A percentile compares a stretch with the other conserved stretches of the same genome.
These are phyloP conservation scores for Epistrophe grossulariae DNA, from an alignment of 2,888 invertebrate genomes.

Conservation along the genomic window DNA sequence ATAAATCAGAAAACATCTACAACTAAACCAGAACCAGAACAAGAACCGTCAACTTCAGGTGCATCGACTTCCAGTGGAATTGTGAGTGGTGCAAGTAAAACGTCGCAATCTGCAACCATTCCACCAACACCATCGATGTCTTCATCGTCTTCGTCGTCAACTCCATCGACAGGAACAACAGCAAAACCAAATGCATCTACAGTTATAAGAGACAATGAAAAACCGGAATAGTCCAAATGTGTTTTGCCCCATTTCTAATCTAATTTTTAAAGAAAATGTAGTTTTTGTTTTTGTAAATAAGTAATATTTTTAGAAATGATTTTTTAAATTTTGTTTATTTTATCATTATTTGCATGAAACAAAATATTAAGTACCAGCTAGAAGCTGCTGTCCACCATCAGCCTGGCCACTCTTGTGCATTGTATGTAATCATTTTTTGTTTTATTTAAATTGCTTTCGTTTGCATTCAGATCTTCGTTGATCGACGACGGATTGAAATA, in stretches of 20 bases:
- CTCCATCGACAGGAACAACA: constrained; percentile 23
- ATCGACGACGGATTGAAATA: constrained; percentile 37
- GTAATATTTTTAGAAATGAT: constrained; percentile 65
- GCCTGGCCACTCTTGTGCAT: constrained; percentile 18
- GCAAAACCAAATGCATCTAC: constrained; percentile 70
- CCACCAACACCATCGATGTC: constrained; percentile 67
- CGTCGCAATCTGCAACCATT: constrained; percentile 80
- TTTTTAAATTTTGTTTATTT: constrained; percentile 27
- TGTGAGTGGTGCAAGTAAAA: constrained; percentile 38
- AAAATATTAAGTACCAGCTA: not conserved
- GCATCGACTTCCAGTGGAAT: constrained; percentile 48
- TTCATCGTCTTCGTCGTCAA: constrained; percentile 31
- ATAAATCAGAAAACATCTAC: constrained; percentile 33
- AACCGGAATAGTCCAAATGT: constrained; percentile 70
- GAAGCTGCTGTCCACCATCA: constrained; percentile 12
- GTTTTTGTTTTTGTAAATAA: constrained; percentile 69
- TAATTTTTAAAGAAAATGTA: constrained; percentile 49
- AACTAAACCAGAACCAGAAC: constrained; percentile 49
- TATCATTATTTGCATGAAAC: constrained; percentile 42
- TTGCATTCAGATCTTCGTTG: constrained; percentile 24
- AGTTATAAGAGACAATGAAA: constrained; percentile 66
- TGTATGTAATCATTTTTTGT: constrained; percentile 39
- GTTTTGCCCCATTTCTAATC: constrained; percentile 43
- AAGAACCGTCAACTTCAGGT: constrained; percentile 42
- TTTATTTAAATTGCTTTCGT: constrained; percentile 26